Conservation (phyloP, 2,113 vertebrate species). For the Petaurus breviceps region DNA sequence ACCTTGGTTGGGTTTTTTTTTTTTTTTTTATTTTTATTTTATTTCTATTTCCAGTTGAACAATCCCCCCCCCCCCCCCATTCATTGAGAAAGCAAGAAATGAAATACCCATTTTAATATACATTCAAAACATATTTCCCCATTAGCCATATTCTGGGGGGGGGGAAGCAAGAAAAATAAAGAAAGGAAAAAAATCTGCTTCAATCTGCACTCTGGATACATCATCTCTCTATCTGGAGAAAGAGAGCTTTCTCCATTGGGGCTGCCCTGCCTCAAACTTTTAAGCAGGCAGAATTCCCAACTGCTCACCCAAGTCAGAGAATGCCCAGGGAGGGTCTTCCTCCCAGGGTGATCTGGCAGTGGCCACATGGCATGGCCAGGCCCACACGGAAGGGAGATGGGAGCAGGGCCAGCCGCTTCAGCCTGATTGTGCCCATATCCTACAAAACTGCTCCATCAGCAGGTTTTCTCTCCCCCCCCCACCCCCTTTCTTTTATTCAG, state of each 20-base stretch:
- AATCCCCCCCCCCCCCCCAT: rapidly evolving
- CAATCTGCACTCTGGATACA: background rate
- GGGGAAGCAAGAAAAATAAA: background rate
- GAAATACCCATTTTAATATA: background rate
- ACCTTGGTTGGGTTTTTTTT: background rate
- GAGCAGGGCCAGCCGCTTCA: background rate
- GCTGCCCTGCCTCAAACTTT: background rate
- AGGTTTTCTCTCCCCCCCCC: background rate
- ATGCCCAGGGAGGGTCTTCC: background rate
- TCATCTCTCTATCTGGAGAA: background rate
- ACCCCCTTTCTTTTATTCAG: background rate
- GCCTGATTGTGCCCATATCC: background rate
- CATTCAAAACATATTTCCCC: background rate
- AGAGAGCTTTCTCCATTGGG: background rate
- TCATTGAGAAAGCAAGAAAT: background rate
- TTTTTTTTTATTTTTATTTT: background rate
- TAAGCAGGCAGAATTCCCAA: background rate
- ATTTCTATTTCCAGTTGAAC: background rate
- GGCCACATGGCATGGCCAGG: background rate
- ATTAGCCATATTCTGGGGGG: background rate
- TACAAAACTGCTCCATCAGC: background rate
- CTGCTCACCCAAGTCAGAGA: background rate
- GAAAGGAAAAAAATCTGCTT: background rate
- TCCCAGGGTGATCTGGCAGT: background rate
- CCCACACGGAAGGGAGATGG: background rate